A percentile compares a stretch with the other conserved stretches of the same genome.
Evolutionary conservation across 2,113 vertebrate species (phyloP).

Genomic region (Colistium nudipinnis): DNA sequence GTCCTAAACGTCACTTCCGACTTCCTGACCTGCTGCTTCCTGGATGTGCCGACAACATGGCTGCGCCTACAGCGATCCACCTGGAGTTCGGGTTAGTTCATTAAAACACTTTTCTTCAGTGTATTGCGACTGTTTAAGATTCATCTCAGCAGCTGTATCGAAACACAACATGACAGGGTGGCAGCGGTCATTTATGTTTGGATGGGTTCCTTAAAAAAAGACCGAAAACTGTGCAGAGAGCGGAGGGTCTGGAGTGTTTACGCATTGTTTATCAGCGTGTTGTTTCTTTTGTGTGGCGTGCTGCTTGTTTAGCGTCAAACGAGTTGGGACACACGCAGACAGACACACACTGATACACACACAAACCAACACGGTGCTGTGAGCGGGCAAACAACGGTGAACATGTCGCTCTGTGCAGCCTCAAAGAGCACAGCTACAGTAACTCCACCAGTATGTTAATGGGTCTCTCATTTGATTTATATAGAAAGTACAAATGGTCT

Average conservation of each 20-base stretch:
- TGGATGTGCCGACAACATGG: conserved; percentile 84
- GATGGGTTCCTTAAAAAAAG: rapidly evolving
- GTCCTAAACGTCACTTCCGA: conserved; percentile 64
- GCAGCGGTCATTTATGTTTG: not conserved
- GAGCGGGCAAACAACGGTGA: too few species aligned
- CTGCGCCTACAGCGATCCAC: conserved; percentile 86
- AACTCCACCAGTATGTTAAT: too few species aligned
- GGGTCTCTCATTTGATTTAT: too few species aligned
- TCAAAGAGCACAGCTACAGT: too few species aligned
- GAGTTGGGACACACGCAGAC: too few species aligned
- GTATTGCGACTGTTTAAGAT: rapidly evolving
- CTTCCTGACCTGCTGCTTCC: conserved; percentile 48
- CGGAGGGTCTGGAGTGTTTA: conserved; percentile 11
- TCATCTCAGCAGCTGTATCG: not conserved
- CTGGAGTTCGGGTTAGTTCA: conserved; percentile 92
- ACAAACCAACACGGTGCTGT: too few species aligned
- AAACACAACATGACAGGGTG: rapidly evolving
- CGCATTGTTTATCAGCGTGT: not conserved
- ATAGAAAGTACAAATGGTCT: too few species aligned
- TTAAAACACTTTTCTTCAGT: not conserved
- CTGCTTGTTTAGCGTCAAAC: too few species aligned
- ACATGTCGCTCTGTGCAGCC: too few species aligned
- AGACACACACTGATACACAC: too few species aligned
- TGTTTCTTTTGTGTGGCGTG: not conserved
- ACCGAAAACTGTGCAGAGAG: not conserved